Evolutionary conservation across 37 sponge, comb jelly and placozoan genomes (phyloP).

Genomic region (Halisarca cf. caerulea): DNA sequence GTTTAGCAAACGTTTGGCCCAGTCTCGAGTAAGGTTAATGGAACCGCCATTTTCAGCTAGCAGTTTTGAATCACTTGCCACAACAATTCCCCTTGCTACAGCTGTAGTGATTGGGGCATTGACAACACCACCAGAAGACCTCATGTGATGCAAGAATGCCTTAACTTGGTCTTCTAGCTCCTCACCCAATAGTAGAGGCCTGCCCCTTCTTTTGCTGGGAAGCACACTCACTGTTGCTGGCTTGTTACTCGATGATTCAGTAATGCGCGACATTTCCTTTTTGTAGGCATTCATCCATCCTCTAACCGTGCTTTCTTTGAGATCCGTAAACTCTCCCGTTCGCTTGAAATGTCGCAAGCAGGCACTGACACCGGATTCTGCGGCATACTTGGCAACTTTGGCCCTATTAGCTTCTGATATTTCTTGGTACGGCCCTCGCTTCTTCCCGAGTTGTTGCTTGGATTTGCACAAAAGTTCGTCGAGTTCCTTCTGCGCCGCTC

Average conservation of each 20-base stretch:
- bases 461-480: too few species aligned
- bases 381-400: neutral
- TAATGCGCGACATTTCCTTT: too few species aligned
- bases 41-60: slow-evolving; percentile 8
- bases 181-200: neutral
- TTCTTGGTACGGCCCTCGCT: neutral
- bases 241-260: neutral
- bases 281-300: slow-evolving; percentile 20
- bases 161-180: slow-evolving; percentile 7
- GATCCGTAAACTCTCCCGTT: neutral
- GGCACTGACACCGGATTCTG: neutral
- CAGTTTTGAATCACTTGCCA: neutral
- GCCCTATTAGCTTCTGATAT: neutral
- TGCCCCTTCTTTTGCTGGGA: neutral
- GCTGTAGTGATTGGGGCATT: neutral
- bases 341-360: neutral
- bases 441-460: neutral
- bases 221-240: neutral
- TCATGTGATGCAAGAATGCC: neutral
- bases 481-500: too few species aligned
- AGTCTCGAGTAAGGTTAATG: slow-evolving; percentile 11
- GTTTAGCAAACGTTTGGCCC: slow-evolving; percentile 22
- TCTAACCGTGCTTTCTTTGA: slow-evolving; percentile 31
- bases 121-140: slow-evolving; percentile 10
- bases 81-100: slow-evolving; percentile 3